Base-by-base conservation (phyloP, 2,888 invertebrate species). In the Campoletis raptor region DNA sequence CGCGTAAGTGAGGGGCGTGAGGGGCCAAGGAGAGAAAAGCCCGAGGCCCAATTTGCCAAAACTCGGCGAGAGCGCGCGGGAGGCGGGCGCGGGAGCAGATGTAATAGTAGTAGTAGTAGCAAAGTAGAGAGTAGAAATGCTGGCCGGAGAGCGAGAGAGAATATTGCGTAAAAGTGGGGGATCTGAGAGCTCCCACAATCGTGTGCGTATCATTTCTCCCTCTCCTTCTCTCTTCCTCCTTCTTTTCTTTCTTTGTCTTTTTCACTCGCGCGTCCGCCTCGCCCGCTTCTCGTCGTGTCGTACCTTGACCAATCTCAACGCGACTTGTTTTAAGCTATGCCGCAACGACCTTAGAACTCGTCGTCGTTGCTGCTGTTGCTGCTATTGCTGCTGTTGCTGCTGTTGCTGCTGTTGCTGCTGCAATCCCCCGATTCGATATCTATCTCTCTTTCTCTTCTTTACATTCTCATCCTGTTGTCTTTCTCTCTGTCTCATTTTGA, bases 271-370 rank as follows among this genome's bases (percentile, higher is more conserved):
- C 72, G 64, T 79, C 24, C 61, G 86, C 86, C 78, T n/a, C 18
- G 18, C 18, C 12, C 57, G 57, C 24, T 57, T 8, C 57, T 57
- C 61, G 61, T 79, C 79, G 92, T 92, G 92, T 92, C 92, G 93
- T 92, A 93, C 93, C 93, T 93, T 93, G 93, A 93, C 93, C 93
- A 93, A 93, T 93, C 93, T 93, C 93, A 93, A 93, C 92, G 92
- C 92, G 90, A 93, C 93, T 93, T 92, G 93, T 93, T 93, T 93
- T 93, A 93, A 93, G 93, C 93, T 93, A 92, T 92, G 91, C 91
- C 92, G 90, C 90, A 90, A 89, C 91, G 92, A 91, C 93, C 92
- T 92, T 91, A 93, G 92, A 92, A 91, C 90, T 91, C 90, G 91
- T 89, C 89, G 91, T 90, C 90, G 70, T 70, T 57, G 79, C 40